Evolutionary conservation across 2,888 invertebrate species (phyloP), one percentile per base, ranked within the genome.

Genomic region (Steinernema carpocapsae): DNA sequence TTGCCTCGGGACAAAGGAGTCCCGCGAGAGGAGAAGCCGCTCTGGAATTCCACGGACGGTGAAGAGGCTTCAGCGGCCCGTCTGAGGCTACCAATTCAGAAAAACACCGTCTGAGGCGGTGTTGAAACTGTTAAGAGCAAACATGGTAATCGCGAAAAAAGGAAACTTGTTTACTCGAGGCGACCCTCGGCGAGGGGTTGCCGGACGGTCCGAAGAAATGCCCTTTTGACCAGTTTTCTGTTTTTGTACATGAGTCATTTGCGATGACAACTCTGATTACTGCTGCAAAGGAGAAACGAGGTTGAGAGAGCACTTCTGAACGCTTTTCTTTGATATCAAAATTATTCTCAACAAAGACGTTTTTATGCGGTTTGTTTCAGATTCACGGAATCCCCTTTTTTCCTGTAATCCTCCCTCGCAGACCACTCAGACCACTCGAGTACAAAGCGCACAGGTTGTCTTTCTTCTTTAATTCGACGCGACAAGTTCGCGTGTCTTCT

Each of bases 1-100:
- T 64, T 26, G 64, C 64, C 64, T 64, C 64, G 64, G 64, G 64
- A 64, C 64, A 64, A 64, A 64, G 64, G 37, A 56, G 64, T 64
- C 29, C 32, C 64, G 64, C 24, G 26, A n/a, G 26, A 32, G 64
- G 37, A 64, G 64, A 64, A 64, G 64, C 64, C 64, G 64, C 64
- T 22, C 64, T 64, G 64, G 32, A 64, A 64, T 64, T 64, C 64
- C 26, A 17, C 7, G 10, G 37, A 37, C 10, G 64, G 12, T 64
- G 64, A 64, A 26, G 48, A 48, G 19, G 19, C 14, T 48, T 32
- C 64, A 17, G 37, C 19, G 22, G 56, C 22, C 26, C 24, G 56
- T 17, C 37, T 32, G 19, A 48, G 48, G 48, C 17, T 17, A 48
- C 6, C 17, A 48, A 19, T 48, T 19, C n/a, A 48, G 48, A 48